A percentile compares a stretch with the other conserved stretches of the same genome.
Evolutionary conservation across 1,140 invertebrate genomes (phyloP).

Genomic region (Protaetia brevitarsis): DNA sequence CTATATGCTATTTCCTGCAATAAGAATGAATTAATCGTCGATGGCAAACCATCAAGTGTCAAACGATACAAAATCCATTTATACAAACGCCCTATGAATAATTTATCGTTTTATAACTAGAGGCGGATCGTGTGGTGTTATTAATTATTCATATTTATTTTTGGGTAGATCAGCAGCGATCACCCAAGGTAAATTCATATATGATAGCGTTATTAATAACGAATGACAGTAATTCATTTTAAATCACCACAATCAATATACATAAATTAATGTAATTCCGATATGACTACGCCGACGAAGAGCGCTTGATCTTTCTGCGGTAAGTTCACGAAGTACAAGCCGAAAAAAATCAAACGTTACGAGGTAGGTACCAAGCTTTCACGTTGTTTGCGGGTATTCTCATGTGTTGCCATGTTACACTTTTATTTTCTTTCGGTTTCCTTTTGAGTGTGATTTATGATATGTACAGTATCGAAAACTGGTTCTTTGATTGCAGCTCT

Average conservation of each 20-base stretch:
- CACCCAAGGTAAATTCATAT: constrained; percentile 6
- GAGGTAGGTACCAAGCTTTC: neutral
- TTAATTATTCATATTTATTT: constrained; percentile 18
- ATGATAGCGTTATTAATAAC: constrained; percentile 9
- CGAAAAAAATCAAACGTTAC: neutral
- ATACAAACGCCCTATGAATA: constrained; percentile 3
- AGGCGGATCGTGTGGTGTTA: neutral
- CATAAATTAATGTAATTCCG: constrained; percentile 13
- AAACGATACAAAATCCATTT: neutral
- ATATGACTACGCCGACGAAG: neutral
- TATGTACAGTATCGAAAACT: neutral
- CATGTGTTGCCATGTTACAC: neutral
- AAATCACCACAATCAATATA: constrained; percentile 14
- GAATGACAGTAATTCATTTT: neutral
- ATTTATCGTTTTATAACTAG: constrained; percentile 6
- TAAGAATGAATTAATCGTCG: neutral
- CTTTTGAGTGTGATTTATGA: neutral
- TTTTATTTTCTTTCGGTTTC: neutral
- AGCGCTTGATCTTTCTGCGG: neutral
- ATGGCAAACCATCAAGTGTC: neutral
- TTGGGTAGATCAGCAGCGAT: neutral
- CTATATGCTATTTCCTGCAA: neutral
- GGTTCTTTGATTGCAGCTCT: neutral
- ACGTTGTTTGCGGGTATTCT: neutral
- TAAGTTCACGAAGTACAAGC: neutral